Conservation (phyloP, 2,113 vertebrate genomes). For the Prietella phreatophila region DNA sequence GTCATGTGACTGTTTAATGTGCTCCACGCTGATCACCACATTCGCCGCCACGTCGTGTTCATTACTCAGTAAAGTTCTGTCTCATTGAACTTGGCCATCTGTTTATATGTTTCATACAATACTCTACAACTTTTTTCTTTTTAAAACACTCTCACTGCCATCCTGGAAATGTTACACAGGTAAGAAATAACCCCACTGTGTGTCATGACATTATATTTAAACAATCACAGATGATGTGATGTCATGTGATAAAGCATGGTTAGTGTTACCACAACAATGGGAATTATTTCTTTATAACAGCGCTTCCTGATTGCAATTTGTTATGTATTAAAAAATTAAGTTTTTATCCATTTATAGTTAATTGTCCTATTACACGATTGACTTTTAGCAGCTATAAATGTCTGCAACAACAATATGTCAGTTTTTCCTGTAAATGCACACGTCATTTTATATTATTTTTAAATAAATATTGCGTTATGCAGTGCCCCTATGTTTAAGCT, state of each 20-base stretch:
- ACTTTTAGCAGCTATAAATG: neutral
- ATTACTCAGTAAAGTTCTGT: neutral
- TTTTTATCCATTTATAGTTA: no score
- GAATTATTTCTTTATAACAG: neutral
- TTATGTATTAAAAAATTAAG: neutral
- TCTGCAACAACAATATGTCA: neutral
- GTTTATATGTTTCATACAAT: neutral
- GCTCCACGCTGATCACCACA: neutral
- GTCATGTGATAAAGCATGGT: no score
- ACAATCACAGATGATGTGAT: neutral
- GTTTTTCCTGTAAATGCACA: neutral
- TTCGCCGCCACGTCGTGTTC: neutral
- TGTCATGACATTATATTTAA: neutral
- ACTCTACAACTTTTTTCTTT: no score
- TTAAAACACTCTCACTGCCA: neutral
- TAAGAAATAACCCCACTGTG: neutral
- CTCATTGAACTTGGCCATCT: constrained; percentile 4
- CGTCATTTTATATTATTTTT: neutral
- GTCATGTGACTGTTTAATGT: neutral
- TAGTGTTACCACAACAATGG: neutral
- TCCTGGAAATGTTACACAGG: neutral
- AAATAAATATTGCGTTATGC: no score
- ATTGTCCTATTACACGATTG: neutral
- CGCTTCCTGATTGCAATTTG: no score
- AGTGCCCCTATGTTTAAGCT: neutral